Percentiles rank a stretch among this genome's conserved stretches.
These are phyloP conservation scores for Atta colombica DNA, from an alignment of 1,140 invertebrate species.

Conservation along the genomic window DNA sequence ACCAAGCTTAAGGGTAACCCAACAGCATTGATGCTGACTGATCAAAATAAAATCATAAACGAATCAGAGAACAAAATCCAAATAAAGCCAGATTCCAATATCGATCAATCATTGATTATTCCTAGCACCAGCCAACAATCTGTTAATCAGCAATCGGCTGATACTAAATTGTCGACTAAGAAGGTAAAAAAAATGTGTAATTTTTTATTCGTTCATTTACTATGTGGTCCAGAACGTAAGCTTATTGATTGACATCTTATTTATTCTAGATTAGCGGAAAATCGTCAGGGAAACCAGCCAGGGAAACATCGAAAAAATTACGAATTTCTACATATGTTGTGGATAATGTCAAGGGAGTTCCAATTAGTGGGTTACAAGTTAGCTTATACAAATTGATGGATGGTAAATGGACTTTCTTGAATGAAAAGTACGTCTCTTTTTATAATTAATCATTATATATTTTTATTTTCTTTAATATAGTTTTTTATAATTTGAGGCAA, in stretches of 20 bases:
- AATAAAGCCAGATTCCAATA: not conserved
- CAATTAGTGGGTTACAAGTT: slow-evolving; percentile 88
- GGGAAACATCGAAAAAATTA: slow-evolving; percentile 75
- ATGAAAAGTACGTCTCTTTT: slow-evolving; percentile 84
- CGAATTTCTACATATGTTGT: slow-evolving; percentile 89
- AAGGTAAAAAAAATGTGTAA: slow-evolving; percentile 9
- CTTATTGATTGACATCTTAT: not conserved
- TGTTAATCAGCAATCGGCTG: not conserved
- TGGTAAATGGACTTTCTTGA: slow-evolving; percentile 89
- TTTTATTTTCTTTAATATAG: slow-evolving; percentile 1
- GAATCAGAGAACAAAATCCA: slow-evolving; percentile 22
- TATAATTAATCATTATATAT: slow-evolving; percentile 14
- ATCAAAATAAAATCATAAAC: slow-evolving; percentile 61
- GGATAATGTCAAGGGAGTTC: slow-evolving; percentile 89
- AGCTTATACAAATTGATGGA: slow-evolving; percentile 90
- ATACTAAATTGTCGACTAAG: not conserved
- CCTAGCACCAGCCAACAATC: slow-evolving; percentile 69
- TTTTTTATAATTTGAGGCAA: not conserved
- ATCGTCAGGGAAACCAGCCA: slow-evolving; percentile 16
- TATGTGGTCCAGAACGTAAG: not conserved
- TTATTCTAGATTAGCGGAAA: slow-evolving; percentile 29
- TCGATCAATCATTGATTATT: not conserved
- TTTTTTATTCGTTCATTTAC: not conserved
- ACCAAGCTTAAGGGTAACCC: slow-evolving; percentile 78
- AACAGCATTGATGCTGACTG: slow-evolving; percentile 64